A percentile compares a stretch with the other conserved stretches of the same genome.
These are phyloP conservation scores for Argyra leucocephala DNA, from an alignment of 2,888 invertebrate genomes.

Conservation along the genomic window DNA sequence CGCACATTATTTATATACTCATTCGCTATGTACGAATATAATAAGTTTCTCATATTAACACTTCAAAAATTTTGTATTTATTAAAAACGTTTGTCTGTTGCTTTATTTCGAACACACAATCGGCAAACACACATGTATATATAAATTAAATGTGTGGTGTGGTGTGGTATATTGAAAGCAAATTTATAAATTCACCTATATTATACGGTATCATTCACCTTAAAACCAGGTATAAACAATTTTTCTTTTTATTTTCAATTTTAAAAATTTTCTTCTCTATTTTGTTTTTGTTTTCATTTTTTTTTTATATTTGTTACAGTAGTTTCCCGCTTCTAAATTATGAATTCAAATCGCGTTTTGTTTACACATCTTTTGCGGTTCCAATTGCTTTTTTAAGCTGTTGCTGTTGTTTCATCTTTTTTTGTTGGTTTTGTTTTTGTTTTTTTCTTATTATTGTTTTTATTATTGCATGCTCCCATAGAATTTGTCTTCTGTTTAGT, in stretches of 20 bases:
- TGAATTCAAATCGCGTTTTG: not conserved
- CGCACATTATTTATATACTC: not conserved
- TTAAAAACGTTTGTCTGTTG: too few species aligned
- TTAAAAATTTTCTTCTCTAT: not conserved
- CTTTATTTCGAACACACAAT: too few species aligned
- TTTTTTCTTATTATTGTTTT: too few species aligned
- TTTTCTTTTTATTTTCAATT: not conserved
- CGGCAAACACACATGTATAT: too few species aligned
- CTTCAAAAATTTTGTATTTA: not conserved
- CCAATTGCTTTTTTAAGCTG: not conserved
- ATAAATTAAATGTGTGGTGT: too few species aligned
- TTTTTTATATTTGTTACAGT: not conserved
- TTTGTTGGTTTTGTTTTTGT: not conserved
- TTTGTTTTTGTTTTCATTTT: not conserved
- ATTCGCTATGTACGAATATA: not conserved
- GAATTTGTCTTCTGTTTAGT: too few species aligned
- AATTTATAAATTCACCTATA: not conserved
- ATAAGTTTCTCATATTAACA: not conserved
- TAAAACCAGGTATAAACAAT: not conserved
- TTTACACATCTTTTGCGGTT: slow-evolving; percentile 5
- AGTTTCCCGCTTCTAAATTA: slow-evolving; percentile 2
- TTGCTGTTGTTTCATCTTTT: not conserved
- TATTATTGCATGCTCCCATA: too few species aligned
- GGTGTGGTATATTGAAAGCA: not conserved
- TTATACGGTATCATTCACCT: slow-evolving; percentile 4